Conservation (phyloP, 2,113 vertebrate genomes). For the Hippocampus guttulatus region DNA sequence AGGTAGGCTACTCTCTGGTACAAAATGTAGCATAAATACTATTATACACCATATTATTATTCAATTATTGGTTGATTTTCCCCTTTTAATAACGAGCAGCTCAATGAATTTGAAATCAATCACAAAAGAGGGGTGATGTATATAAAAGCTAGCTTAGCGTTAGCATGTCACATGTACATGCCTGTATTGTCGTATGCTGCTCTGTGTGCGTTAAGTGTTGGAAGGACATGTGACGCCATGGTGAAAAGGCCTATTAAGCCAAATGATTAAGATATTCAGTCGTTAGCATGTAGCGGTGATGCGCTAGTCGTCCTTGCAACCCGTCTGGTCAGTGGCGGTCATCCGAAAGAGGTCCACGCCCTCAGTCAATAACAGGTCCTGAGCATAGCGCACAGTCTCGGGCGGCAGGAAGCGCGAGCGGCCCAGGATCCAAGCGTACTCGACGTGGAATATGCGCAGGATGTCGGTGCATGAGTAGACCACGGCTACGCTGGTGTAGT, state of each 20-base stretch:
- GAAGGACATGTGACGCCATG: neutral
- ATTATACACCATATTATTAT: neutral
- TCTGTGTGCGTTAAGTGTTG: neutral
- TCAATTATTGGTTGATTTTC: neutral
- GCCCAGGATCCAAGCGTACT: conserved; percentile 81
- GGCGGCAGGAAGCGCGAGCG: conserved; percentile 73
- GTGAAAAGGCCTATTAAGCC: neutral
- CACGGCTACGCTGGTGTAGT: conserved; percentile 77
- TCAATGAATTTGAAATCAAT: neutral
- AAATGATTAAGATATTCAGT: neutral
- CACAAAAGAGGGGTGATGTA: neutral
- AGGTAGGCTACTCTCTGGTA: neutral
- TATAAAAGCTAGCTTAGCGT: neutral
- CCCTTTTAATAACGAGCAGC: neutral
- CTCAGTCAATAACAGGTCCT: conserved; percentile 70
- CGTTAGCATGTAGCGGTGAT: neutral
- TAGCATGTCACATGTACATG: neutral
- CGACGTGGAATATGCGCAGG: conserved; percentile 79
- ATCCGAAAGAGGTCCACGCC: conserved; percentile 74
- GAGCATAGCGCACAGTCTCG: conserved; percentile 69
- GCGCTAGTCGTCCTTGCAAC: conserved; percentile 66
- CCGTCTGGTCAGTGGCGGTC: conserved; percentile 74
- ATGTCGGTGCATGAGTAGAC: conserved; percentile 86
- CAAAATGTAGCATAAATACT: neutral
- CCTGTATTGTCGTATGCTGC: too few species aligned